Base-by-base conservation (phyloP, 1,140 invertebrate species). In the Drosophila serrata region DNA sequence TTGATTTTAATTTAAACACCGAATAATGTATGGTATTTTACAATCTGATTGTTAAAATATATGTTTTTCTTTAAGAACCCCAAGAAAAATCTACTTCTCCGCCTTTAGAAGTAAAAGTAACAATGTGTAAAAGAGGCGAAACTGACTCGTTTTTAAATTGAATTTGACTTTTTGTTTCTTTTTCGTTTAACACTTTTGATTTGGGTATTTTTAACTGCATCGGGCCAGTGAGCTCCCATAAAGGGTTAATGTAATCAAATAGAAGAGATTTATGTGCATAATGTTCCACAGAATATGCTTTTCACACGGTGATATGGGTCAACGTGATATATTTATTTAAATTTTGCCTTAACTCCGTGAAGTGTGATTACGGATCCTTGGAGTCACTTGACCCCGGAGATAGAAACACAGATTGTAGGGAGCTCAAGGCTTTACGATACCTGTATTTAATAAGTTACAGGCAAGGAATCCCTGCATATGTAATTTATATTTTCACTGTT, bases 121-220 rank as follows among this genome's bases (percentile, higher is more conserved):
- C 46, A 37, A 22, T 17, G 67, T 51, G 13, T 15, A 73, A 53
- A 46, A 6, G 40, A 73, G 45, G 31, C 27, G 17, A 43, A 73
- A 75, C 46, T 46, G 61, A 43, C 64, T 67, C 39, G 49, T 17
- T 60, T 68, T 68, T 46, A 77, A 78, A 81, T 81, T 75, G 60
- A 81, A 81, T 70, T 81, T 64, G 78, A 70, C 60, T 77, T 48
- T 56, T 53, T 76, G 31, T 65, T 63, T 68, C 63, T 22, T 53
- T 77, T 77, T 69, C 45, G 48, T 40, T 46, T 58, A 76, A 65
- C 67, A 67, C 57, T 77, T 81, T 82, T 81, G 79, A 81, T 82
- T 76, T 81, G 79, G 79, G 78, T 81, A 49, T 61, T 81, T 67
- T 43, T 46, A 49, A 76, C 45, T 62, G 40, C 57, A 75, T 15